phyloP scores from a whole-genome alignment of 92 coral and sea anemone species.

The Palythoa grandis region DNA sequence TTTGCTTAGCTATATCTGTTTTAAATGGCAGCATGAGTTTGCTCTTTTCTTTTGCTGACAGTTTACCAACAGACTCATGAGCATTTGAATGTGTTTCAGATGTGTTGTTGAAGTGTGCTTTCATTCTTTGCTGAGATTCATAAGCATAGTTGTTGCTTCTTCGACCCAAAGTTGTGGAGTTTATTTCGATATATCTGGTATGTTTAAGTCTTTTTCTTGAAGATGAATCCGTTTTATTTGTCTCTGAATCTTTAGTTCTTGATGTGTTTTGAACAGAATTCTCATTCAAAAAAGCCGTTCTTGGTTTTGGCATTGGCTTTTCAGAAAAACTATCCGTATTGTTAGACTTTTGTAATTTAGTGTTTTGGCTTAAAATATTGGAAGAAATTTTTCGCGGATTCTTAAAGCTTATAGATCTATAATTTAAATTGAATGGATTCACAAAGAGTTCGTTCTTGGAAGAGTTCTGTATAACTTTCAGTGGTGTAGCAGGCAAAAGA shows the following conservation, averaged over 20 bases:
- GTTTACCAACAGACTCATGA: background rate
- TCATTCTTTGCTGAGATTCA: no score
- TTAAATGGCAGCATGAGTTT: background rate
- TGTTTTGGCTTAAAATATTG: background rate
- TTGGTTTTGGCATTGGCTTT: background rate
- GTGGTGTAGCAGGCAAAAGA: background rate
- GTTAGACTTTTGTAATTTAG: background rate
- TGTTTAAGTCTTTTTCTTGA: background rate
- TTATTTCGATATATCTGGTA: background rate
- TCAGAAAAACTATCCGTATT: background rate
- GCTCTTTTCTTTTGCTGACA: background rate
- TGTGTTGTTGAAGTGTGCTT: no score
- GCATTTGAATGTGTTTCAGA: no score
- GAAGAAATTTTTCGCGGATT: background rate
- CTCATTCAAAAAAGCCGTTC: background rate
- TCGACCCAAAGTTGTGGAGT: background rate
- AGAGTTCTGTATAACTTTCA: background rate
- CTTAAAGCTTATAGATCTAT: background rate
- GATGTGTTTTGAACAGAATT: background rate
- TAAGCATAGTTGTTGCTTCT: background rate
- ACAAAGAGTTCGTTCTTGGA: background rate
- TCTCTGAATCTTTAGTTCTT: background rate
- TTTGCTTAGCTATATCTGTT: background rate
- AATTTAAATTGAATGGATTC: background rate
- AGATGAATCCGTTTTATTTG: background rate